Conservation (phyloP, 2,797 vertebrate species). For the Craterocephalus amniculus region DNA sequence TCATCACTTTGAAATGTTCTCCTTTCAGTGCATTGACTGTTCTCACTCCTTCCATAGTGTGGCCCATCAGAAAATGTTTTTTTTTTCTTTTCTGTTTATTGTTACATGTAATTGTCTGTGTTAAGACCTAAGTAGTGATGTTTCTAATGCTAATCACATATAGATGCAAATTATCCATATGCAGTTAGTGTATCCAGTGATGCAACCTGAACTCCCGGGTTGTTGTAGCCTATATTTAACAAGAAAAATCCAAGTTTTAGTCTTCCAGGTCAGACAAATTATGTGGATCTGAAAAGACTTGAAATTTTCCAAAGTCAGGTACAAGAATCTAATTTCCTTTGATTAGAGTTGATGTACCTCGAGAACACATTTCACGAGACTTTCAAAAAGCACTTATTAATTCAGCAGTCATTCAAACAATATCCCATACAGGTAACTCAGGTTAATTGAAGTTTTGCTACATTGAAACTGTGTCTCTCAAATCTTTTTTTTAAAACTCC, state of each 20-base stretch:
- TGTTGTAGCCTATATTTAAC: slow-evolving; percentile 32
- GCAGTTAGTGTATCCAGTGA: slow-evolving; percentile 34
- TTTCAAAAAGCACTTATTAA: slow-evolving; percentile 63
- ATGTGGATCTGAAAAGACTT: slow-evolving; percentile 49
- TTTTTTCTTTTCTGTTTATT: background rate
- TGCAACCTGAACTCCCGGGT: slow-evolving; percentile 27
- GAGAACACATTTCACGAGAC: slow-evolving; percentile 68
- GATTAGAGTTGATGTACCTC: slow-evolving; percentile 67
- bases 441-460: slow-evolving; percentile 75
- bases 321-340: slow-evolving; percentile 66
- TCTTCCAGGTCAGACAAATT: slow-evolving; percentile 31
- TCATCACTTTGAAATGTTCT: slow-evolving; percentile 71
- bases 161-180: slow-evolving; percentile 34
- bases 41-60: slow-evolving; percentile 57
- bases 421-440: slow-evolving; percentile 64
- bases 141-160: slow-evolving; percentile 32
- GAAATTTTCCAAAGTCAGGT: slow-evolving; percentile 53
- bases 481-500: slow-evolving; percentile 53
- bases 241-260: slow-evolving; percentile 32
- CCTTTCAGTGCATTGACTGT: slow-evolving; percentile 34
- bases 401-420: slow-evolving; percentile 70
- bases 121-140: background rate
- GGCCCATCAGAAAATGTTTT: slow-evolving; percentile 68
- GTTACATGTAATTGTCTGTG: no score
- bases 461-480: slow-evolving; percentile 73